phyloP scores from a whole-genome alignment of 2,888 invertebrate species.

The Argyresthia goedartella region DNA sequence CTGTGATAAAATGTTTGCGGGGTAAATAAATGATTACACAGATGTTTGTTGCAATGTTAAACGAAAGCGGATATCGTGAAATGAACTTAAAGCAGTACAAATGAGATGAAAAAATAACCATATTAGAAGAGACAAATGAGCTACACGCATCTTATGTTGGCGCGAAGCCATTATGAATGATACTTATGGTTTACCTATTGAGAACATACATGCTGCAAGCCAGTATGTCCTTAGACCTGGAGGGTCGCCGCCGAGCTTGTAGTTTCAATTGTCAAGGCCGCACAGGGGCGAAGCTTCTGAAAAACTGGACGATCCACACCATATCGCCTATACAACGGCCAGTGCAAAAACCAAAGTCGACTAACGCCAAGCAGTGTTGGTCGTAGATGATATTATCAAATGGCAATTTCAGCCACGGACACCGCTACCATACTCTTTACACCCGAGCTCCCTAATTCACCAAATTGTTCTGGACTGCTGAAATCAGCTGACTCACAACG shows the following conservation, averaged over 20 bases:
- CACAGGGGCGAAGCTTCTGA: conserved; percentile 62
- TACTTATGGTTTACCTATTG: conserved; percentile 70
- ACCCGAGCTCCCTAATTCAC: conserved; percentile 22
- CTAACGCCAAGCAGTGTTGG: conserved; percentile 50
- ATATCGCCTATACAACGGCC: conserved; percentile 65
- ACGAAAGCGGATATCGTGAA: not conserved
- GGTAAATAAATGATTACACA: too few species aligned
- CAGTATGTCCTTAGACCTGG: conserved; percentile 57
- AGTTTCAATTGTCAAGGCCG: conserved; percentile 59
- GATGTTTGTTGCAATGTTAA: not conserved
- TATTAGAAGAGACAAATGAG: conserved; percentile 29
- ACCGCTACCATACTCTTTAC: conserved; percentile 37
- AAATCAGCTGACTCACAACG: conserved; percentile 30
- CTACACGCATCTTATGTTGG: conserved; percentile 17
- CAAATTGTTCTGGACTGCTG: conserved; percentile 33
- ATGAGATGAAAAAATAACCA: conserved; percentile 46
- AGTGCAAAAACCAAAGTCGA: conserved; percentile 56
- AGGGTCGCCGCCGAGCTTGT: conserved; percentile 53
- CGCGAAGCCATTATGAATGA: conserved; percentile 63
- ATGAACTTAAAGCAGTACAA: not conserved
- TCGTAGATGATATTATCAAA: conserved; percentile 59
- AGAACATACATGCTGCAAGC: conserved; percentile 54
- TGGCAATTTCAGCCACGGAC: conserved; percentile 67
- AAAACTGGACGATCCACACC: conserved; percentile 72
- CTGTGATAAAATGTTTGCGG: not conserved